phyloP scores from a whole-genome alignment of 2,113 vertebrate species.

The Coracopsis vasa region DNA sequence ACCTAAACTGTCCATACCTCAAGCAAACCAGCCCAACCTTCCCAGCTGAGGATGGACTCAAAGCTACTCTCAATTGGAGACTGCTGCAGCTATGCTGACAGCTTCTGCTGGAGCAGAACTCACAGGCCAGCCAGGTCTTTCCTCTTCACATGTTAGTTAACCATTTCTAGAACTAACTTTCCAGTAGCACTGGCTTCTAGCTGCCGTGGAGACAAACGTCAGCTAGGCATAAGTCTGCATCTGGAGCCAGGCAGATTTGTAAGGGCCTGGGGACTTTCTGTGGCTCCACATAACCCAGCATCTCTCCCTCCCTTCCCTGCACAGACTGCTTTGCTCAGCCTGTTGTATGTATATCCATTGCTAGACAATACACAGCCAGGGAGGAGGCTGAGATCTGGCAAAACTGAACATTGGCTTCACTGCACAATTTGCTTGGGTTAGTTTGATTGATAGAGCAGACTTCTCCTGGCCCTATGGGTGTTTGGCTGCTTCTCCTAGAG shows the following conservation, averaged over 20 bases:
- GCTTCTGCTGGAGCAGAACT: not conserved
- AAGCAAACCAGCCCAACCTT: not conserved
- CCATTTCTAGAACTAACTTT: not conserved
- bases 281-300: not conserved
- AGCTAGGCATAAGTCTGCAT: not conserved
- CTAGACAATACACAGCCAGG: not conserved
- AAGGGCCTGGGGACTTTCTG: not conserved
- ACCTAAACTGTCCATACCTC: not conserved
- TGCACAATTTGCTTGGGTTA: not conserved
- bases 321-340: not conserved
- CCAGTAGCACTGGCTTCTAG: not conserved
- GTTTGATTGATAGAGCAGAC: not conserved
- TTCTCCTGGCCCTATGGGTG: not conserved
- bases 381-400: not conserved
- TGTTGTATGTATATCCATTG: not conserved
- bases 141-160: not conserved
- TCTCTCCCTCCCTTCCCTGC: not conserved
- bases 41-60: not conserved
- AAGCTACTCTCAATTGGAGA: not conserved
- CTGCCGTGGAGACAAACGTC: not conserved
- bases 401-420: not conserved
- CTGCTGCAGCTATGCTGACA: not conserved
- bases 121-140: not conserved
- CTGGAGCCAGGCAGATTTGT: not conserved
- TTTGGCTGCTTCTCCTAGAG: constrained; percentile 46